Evolutionary conservation across 2,888 invertebrate species (phyloP), one percentile per base, ranked within the genome.

Genomic region (Andrena bicolor): DNA sequence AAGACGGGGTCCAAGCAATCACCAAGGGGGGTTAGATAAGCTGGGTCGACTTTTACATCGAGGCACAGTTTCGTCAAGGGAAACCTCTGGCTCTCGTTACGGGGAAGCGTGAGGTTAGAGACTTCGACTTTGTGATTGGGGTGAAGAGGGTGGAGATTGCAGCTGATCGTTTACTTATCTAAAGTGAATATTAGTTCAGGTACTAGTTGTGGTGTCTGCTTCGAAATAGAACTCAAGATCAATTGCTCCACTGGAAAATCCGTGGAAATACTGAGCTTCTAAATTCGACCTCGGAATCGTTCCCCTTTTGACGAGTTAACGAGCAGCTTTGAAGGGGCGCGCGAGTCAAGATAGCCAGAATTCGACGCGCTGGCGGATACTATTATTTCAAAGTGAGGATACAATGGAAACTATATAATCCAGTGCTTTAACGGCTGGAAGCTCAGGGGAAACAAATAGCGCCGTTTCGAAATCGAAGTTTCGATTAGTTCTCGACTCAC

Each of bases 1-100:
- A 70, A 66, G 66, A 70, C 10, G 58, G 41, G 20, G 56, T 58
- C 20, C 23, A 53, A 53, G 76, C 60, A 60, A 72, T 76, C 61
- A 61, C 5, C 35, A 63, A 60, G 63, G 6, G 7, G 20, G 1
- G 41, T 16, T 41, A 41, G 41, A 41, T 41, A 41, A 53, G 56
- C 4, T 23, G 63, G 49, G 30, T 68, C 49, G 30, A 49, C 10
- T 56, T 48, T 35, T 49, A 4, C 32, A 60, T 56, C 56, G 28
- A 41, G 41, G 28, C 26, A 28, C 30, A n/a, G 64, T 8, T 73
- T 20, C n/a, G 58, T 30, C 20, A 41, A 30, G 10, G 32, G 41
- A n/a, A 30, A 32, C 4, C 32, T 23, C 35, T 48, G 51, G 3
- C 30, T 48, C 23, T 70, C 10, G 49, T 61, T 70, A 61, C 35